Evolutionary conservation across 1,140 invertebrate genomes (phyloP), one percentile per base, ranked within the genome.

Genomic region (Colletes latitarsis): DNA sequence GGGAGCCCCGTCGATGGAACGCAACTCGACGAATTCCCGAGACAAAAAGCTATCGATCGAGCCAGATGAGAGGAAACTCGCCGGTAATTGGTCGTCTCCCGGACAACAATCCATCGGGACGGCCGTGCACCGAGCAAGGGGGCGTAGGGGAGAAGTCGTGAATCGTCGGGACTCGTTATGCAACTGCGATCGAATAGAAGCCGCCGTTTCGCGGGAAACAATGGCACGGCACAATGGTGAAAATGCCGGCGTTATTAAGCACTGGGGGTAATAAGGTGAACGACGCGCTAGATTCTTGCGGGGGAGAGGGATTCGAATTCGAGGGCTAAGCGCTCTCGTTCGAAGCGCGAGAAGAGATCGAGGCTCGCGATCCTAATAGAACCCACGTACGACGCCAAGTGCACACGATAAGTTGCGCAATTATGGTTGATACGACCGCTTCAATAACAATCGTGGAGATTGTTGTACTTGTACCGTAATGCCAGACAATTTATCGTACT

Each of bases 11-110:
- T 9, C 15, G 43, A 21, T 15, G 74, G 58, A 55, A 74, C 63
- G 62, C 78, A 39, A 74, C 62, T 64, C 72, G 78, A 53, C 72
- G 78, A 74, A 74, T 80, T 80, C 78, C 72, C 78, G 71, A 80
- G 78, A 80, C 78, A 80, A 80, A 80, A 74, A 80, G 78, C 53
- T 80, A 80, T 80, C 78, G 78, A 80, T 80, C 78, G 55, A 10
- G 30, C 30, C 71, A 53, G 78, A 68, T 74, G 78, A 75, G 78
- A 75, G 78, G 71, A 75, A 68, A 75, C 78, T 74, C 71, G 53
- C 14, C 15, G 78, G 78, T 80, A 80, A 80, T 80, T 80, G 71
- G 78, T 74, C 62, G 78, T 68, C 78, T 74, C 78, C 72, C 78
- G 71, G 78, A 80, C 71, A 80, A 80, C 72, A 62, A 80, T 80